Evolutionary conservation across 1,140 invertebrate species (phyloP).

Genomic region (Heliconius melpomene): DNA sequence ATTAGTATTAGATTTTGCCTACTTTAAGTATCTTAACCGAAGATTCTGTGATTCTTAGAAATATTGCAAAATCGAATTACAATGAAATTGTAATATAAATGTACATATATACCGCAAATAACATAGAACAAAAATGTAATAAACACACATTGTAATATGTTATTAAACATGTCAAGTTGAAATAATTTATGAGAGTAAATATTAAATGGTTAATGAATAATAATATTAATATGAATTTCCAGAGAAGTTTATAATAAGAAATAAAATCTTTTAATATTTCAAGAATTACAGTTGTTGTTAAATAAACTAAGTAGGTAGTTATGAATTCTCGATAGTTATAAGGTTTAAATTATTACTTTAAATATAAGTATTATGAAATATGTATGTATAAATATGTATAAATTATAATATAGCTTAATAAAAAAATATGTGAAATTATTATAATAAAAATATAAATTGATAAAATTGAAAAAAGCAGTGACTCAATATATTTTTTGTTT

Average conservation of each 20-base stretch:
- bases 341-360: slow-evolving; percentile 60
- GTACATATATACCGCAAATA: background rate
- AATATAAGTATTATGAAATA: slow-evolving; percentile 28
- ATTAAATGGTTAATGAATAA: background rate
- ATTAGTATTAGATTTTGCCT: background rate
- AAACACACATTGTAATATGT: background rate
- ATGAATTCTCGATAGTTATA: slow-evolving; percentile 31
- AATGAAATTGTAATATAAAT: background rate
- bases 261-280: background rate
- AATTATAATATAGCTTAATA: background rate
- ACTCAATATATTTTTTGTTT: slow-evolving; percentile 15
- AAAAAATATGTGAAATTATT: background rate
- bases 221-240: background rate
- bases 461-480: slow-evolving; percentile 20
- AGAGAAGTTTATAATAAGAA: background rate
- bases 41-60: slow-evolving; percentile 5
- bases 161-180: background rate
- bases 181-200: background rate
- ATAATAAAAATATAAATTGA: slow-evolving; percentile 5
- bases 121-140: background rate
- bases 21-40: background rate
- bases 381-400: background rate
- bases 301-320: background rate
- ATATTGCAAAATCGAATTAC: background rate
- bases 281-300: background rate